Conservation (phyloP, 2,888 invertebrate species). For the Agrotis clavis region DNA sequence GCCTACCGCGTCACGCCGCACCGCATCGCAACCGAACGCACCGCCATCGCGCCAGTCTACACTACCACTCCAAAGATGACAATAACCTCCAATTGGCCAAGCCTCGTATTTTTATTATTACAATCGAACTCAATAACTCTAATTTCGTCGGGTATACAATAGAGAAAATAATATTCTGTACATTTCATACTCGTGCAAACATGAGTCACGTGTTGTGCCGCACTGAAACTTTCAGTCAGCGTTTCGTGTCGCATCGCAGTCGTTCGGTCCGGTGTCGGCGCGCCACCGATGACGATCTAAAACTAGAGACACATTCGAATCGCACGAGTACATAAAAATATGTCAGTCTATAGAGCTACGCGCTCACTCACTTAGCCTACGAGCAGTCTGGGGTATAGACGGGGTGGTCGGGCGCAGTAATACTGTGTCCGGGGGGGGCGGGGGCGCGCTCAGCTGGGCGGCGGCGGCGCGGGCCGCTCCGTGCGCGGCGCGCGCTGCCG, state of each 20-base stretch:
- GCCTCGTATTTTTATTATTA: constrained; percentile 59
- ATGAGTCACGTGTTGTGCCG: constrained; percentile 35
- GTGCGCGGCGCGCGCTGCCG: constrained; percentile 85
- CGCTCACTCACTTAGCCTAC: constrained; percentile 88
- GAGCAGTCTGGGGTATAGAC: constrained; percentile 83
- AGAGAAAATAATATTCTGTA: constrained; percentile 40
- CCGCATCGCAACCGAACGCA: constrained; percentile 51
- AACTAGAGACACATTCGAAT: constrained; percentile 86
- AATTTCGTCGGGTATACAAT: constrained; percentile 10
- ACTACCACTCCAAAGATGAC: constrained; percentile 59
- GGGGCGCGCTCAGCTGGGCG: constrained; percentile 78
- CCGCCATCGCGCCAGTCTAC: constrained; percentile 49
- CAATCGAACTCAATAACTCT: constrained; percentile 42
- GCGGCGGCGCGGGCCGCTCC: constrained; percentile 56
- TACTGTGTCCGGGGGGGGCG: constrained; percentile 60
- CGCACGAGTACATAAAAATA: constrained; percentile 88
- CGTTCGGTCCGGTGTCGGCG: constrained; percentile 57
- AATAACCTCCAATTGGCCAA: constrained; percentile 65
- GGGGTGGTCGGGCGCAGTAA: constrained; percentile 73
- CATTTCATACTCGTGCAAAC: constrained; percentile 50
- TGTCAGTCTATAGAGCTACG: constrained; percentile 88
- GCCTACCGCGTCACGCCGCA: constrained; percentile 47
- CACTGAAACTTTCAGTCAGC: constrained; percentile 40
- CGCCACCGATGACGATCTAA: constrained; percentile 71
- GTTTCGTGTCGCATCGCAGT: constrained; percentile 46